A percentile compares a stretch with the other conserved stretches of the same genome.
These are phyloP conservation scores for Lophochroa leadbeateri DNA, from an alignment of 2,113 vertebrate genomes.

Conservation along the genomic window DNA sequence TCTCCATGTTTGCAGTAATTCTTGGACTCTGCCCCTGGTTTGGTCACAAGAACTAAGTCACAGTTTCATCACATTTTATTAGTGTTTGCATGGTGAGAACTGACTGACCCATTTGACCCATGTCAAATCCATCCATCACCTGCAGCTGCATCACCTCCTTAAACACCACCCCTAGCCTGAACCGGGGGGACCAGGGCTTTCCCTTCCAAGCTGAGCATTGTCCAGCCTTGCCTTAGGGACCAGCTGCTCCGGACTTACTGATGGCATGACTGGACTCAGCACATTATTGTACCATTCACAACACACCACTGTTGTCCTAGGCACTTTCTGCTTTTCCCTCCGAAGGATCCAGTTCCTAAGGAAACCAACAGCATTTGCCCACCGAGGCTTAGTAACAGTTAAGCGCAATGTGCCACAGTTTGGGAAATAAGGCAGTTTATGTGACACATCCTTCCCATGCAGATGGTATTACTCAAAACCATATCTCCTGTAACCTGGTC, in stretches of 20 bases:
- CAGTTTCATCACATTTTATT: too few relatives aligned
- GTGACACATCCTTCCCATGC: neutral
- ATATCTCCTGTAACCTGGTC: neutral
- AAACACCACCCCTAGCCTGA: neutral
- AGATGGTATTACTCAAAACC: neutral
- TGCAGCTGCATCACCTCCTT: neutral
- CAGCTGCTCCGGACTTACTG: neutral
- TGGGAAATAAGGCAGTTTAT: neutral
- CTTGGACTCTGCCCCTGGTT: neutral
- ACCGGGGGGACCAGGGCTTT: neutral
- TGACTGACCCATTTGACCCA: neutral
- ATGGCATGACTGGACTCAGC: rapidly evolving
- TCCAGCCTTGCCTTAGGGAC: neutral
- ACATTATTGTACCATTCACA: too few relatives aligned
- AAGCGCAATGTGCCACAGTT: neutral
- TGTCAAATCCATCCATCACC: too few relatives aligned
- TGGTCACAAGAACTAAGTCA: neutral
- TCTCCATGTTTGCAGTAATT: neutral
- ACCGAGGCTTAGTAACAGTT: neutral
- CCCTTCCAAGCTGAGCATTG: neutral
- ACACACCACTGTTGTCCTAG: neutral
- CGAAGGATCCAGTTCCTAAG: neutral
- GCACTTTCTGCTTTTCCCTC: neutral
- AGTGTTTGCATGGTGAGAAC: neutral
- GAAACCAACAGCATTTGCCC: neutral